Evolutionary conservation across 2,113 vertebrate genomes (phyloP).

Genomic region (Serinus canaria): DNA sequence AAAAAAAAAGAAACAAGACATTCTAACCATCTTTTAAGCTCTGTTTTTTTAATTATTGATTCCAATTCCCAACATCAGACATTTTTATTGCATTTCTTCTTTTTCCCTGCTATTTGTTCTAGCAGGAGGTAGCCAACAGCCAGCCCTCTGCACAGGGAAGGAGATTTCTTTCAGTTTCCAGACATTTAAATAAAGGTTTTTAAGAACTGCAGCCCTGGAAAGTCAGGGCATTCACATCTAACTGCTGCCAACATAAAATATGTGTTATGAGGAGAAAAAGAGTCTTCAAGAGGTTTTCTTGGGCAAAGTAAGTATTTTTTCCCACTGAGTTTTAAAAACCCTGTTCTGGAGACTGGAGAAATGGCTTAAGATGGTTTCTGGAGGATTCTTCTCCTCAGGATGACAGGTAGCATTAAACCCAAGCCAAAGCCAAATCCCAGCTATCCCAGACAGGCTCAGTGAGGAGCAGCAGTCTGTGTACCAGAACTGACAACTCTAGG

Average conservation of each 20-base stretch:
- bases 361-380: not conserved
- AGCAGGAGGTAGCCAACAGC: not conserved
- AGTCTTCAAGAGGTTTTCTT: not conserved
- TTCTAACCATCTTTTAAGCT: not conserved
- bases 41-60: not conserved
- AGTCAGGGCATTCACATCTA: not conserved
- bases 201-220: not conserved
- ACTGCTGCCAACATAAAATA: not conserved
- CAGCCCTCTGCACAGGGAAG: not conserved
- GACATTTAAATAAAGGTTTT: not conserved
- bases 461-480: not conserved
- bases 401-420: not conserved
- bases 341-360: not conserved
- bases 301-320: not conserved
- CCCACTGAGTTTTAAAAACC: not conserved
- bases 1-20: not conserved
- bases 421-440: not conserved
- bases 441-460: accelerated
- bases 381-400: not conserved
- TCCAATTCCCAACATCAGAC: not conserved
- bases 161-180: not conserved
- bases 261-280: not conserved
- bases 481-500: not conserved
- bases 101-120: not conserved
- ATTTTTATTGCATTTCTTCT: not conserved